Percentiles rank a stretch among this genome's conserved stretches.
phyloP scores from a whole-genome alignment of 2,797 vertebrate species.

The Hapalemur alaotrensis region DNA sequence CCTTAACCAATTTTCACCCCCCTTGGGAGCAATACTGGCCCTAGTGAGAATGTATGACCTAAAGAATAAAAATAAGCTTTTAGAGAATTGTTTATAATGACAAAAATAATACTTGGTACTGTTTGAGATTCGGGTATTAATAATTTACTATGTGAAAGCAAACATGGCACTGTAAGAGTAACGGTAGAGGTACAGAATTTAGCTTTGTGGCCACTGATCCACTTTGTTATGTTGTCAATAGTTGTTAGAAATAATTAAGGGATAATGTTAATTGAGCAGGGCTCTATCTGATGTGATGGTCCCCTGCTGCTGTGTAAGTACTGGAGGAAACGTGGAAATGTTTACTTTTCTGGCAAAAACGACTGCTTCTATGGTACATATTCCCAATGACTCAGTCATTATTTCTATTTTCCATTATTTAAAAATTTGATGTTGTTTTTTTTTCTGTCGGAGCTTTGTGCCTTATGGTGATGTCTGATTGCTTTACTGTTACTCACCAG shows the following conservation, averaged over 20 bases:
- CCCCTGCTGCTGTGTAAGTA: not conserved
- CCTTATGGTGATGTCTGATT: not conserved
- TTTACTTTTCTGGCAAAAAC: conserved; percentile 51
- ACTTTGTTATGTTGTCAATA: not conserved
- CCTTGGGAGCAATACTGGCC: not conserved
- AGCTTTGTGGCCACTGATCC: not conserved
- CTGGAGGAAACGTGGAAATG: not conserved
- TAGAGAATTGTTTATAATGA: not conserved
- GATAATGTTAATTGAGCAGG: conserved; percentile 27
- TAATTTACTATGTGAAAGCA: not conserved
- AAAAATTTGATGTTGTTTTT: not conserved
- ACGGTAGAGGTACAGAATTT: not conserved
- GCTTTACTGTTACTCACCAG: fast-evolving
- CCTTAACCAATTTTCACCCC: not conserved
- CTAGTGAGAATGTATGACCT: not conserved
- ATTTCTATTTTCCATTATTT: conserved; percentile 45
- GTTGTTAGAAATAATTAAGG: conserved; percentile 37
- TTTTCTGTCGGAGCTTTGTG: not conserved
- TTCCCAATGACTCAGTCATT: not conserved
- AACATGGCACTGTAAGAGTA: not conserved
- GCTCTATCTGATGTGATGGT: not conserved
- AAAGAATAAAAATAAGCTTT: not conserved
- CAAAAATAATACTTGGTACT: not conserved
- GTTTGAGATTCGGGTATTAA: not conserved
- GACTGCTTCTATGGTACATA: not conserved